A percentile compares a stretch with the other conserved stretches of the same genome.
These are phyloP conservation scores for Drosophila gaucha DNA, from an alignment of 2,888 invertebrate genomes.

Conservation along the genomic window DNA sequence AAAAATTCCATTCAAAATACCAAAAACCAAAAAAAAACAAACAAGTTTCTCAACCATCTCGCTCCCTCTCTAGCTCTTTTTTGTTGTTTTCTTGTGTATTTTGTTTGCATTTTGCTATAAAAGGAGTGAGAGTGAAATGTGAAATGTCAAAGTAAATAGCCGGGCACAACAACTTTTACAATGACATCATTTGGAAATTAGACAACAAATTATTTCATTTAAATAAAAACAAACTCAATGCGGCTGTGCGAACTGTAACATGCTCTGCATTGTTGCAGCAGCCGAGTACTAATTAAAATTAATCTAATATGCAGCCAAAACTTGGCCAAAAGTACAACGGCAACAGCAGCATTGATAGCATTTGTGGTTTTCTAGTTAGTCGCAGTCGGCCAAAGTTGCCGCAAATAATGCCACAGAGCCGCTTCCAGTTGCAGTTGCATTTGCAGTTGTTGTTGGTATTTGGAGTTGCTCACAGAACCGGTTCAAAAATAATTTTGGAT, in stretches of 20 bases:
- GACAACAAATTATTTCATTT: slow-evolving; percentile 13
- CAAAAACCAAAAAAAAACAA: slow-evolving; percentile 46
- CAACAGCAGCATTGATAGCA: slow-evolving; percentile 30
- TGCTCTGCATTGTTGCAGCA: slow-evolving; percentile 36
- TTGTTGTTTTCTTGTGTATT: slow-evolving; percentile 36
- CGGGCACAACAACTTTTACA: slow-evolving; percentile 48
- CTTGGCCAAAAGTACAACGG: slow-evolving; percentile 58
- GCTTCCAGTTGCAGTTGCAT: slow-evolving; percentile 22
- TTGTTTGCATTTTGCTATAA: slow-evolving; percentile 63
- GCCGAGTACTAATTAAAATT: slow-evolving; percentile 40
- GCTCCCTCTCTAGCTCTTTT: slow-evolving; percentile 9
- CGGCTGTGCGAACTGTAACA: slow-evolving; percentile 43
- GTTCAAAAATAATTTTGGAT: slow-evolving; percentile 73
- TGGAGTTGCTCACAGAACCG: slow-evolving; percentile 56
- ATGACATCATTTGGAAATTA: slow-evolving; percentile 65
- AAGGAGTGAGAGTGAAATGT: slow-evolving; percentile 81
- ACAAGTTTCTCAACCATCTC: slow-evolving; percentile 58
- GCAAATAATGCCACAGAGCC: slow-evolving; percentile 59
- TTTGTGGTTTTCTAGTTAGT: slow-evolving; percentile 58
- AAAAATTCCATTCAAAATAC: slow-evolving; percentile 74
- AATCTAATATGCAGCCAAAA: slow-evolving; percentile 36
- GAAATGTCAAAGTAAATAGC: slow-evolving; percentile 65
- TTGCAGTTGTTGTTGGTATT: slow-evolving; percentile 16
- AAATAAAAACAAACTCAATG: slow-evolving; percentile 10
- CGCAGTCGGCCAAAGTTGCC: slow-evolving; percentile 65